These are phyloP conservation scores for Apteryx owenii DNA, from an alignment of 2,113 vertebrate species.

Conservation along the genomic window DNA sequence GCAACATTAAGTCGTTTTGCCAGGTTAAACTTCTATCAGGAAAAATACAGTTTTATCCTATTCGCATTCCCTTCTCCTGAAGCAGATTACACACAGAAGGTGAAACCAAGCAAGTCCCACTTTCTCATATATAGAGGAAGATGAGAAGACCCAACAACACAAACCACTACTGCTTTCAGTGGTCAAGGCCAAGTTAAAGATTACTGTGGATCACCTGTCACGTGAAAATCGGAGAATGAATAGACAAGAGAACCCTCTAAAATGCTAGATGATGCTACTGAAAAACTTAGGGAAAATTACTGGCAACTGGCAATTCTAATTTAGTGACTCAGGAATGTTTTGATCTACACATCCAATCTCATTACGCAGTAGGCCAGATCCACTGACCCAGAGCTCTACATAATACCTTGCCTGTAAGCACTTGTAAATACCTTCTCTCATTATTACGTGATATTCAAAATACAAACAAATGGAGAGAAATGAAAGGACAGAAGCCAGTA, in stretches of 20 bases:
- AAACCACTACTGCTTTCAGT: fast-evolving
- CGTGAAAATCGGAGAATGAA: fast-evolving
- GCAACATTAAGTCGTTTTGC: not conserved
- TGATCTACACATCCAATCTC: slow-evolving; percentile 43
- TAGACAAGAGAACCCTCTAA: not conserved
- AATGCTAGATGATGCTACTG: not conserved
- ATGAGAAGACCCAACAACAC: not conserved
- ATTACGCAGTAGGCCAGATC: slow-evolving; percentile 35
- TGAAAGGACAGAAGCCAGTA: not conserved
- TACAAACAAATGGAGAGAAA: not conserved
- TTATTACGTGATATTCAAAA: not conserved
- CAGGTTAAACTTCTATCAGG: not conserved
- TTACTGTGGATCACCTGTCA: not conserved
- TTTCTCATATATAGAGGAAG: not conserved
- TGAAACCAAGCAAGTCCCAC: not conserved
- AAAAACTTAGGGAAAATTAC: not conserved
- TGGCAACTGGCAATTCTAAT: not conserved
- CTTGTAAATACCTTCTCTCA: not conserved
- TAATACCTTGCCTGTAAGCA: slow-evolving; percentile 10
- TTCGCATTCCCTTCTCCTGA: not conserved
- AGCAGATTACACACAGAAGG: not conserved
- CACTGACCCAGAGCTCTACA: slow-evolving; percentile 53
- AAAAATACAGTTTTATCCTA: not conserved
- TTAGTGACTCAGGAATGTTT: slow-evolving; percentile 38
- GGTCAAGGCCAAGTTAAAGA: not conserved